Conservation (phyloP, 2,113 vertebrate species). For the Percopsis transmontana region DNA sequence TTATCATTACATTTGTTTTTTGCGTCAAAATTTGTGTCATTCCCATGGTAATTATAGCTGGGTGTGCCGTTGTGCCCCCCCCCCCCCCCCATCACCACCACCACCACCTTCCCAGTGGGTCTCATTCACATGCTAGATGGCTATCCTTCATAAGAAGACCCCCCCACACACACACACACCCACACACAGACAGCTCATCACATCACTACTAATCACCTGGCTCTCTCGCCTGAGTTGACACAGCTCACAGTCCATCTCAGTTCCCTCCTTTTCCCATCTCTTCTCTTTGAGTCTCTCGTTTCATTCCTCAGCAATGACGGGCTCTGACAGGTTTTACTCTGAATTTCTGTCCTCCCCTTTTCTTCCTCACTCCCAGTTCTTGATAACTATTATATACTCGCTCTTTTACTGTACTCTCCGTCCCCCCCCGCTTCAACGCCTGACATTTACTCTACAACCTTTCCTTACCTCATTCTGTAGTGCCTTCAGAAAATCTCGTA, state of each 20-base stretch:
- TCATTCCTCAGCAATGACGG: neutral
- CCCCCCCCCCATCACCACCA: neutral
- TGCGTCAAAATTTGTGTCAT: no score
- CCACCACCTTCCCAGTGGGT: neutral
- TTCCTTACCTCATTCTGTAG: constrained; percentile 34
- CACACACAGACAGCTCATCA: constrained; percentile 18
- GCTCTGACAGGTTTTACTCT: neutral
- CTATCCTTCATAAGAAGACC: neutral
- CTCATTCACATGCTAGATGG: neutral
- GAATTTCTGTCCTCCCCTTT: neutral
- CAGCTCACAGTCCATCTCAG: constrained; percentile 20
- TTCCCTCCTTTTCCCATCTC: constrained; percentile 12
- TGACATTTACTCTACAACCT: constrained; percentile 23
- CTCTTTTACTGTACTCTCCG: constrained; percentile 25
- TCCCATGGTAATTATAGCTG: no score
- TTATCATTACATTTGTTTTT: no score
- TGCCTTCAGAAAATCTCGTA: constrained; percentile 11
- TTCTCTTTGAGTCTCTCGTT: constrained; percentile 25
- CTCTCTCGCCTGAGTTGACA: constrained; percentile 32
- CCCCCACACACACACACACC: neutral
- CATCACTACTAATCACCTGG: constrained; percentile 41
- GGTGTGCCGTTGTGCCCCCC: no score
- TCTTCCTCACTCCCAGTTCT: constrained; percentile 28
- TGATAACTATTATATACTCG: constrained; percentile 12
- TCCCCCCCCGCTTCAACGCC: constrained; percentile 1